A percentile compares a stretch with the other conserved stretches of the same genome.
phyloP scores from a whole-genome alignment of 2,113 vertebrate genomes.

The Oncorhynchus masou region DNA sequence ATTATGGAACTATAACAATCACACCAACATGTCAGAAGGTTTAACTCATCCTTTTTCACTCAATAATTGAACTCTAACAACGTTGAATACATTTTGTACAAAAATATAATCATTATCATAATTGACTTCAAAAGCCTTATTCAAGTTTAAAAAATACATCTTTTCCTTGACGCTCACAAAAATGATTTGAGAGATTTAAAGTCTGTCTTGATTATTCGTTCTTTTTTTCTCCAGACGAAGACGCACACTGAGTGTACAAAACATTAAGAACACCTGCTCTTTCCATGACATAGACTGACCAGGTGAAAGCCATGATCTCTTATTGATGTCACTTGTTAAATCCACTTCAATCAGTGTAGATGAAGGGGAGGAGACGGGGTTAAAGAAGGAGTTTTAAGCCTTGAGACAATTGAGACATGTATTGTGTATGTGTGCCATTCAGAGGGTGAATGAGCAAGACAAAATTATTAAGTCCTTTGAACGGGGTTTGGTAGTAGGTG shows the following conservation, averaged over 20 bases:
- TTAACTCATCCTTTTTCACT: conserved; percentile 6
- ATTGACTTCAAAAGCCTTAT: conserved; percentile 52
- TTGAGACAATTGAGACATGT: no score
- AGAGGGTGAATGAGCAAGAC: no score
- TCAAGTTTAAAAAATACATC: conserved; percentile 65
- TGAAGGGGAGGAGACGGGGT: no score
- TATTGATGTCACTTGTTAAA: no score
- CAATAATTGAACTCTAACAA: background rate
- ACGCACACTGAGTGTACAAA: background rate
- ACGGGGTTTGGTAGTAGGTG: no score
- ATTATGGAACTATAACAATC: conserved; percentile 21
- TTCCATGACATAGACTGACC: no score
- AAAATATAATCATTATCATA: conserved; percentile 51
- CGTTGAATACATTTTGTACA: conserved; percentile 44
- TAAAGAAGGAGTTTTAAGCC: no score
- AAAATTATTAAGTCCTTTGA: no score
- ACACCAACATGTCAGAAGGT: conserved; percentile 22
- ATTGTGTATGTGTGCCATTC: no score
- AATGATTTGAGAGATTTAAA: conserved; percentile 14
- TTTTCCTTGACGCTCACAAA: conserved; percentile 38
- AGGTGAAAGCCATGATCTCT: no score
- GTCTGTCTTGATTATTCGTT: background rate
- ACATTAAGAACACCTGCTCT: no score
- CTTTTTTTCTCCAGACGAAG: conserved; percentile 9
- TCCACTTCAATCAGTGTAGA: no score